Percentiles rank a stretch among this genome's conserved stretches.
Evolutionary conservation across 1,140 invertebrate species (phyloP).

Genomic region (Anastrepha obliqua): DNA sequence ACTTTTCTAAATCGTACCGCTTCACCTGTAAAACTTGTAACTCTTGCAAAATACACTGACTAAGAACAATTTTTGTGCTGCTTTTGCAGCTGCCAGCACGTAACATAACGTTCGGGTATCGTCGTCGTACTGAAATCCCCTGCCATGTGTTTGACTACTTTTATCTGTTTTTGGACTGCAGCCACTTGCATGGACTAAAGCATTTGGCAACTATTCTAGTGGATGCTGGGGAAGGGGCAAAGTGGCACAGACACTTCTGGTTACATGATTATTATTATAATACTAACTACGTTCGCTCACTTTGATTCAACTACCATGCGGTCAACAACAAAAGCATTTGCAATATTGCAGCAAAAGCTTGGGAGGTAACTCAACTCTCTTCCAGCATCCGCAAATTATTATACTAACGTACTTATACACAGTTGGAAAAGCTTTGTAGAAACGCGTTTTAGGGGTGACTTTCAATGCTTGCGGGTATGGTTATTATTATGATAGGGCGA

Average conservation of each 20-base stretch:
- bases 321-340: neutral
- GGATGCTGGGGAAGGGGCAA: neutral
- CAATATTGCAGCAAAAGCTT: neutral
- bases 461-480: neutral
- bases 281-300: neutral
- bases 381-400: neutral
- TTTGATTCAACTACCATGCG: neutral
- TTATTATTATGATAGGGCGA: too few species aligned
- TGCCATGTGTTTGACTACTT: conserved; percentile 14
- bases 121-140: conserved; percentile 2
- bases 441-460: neutral
- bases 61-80: neutral
- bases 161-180: neutral
- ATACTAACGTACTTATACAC: neutral
- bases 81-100: neutral
- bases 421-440: too few species aligned
- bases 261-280: too few species aligned
- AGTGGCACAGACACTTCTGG: too few species aligned
- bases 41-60: neutral
- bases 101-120: conserved; percentile 11
- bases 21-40: neutral
- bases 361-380: neutral
- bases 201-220: neutral
- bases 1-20: neutral
- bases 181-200: neutral